Base-by-base conservation (phyloP, 1,140 invertebrate genomes). In the Lordiphosa clarofinis region DNA sequence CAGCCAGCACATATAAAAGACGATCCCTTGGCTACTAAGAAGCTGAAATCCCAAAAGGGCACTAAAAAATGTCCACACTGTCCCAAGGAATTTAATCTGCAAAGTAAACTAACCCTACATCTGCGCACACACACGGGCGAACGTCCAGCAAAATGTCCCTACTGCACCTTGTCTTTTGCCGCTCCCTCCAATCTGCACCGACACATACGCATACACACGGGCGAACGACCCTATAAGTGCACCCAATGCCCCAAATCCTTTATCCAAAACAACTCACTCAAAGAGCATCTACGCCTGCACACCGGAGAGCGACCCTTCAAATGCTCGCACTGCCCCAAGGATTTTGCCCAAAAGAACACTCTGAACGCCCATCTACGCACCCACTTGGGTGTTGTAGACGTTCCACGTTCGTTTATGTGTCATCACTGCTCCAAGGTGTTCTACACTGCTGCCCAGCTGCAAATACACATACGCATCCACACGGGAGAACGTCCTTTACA, bases 91-190 rank as follows among this genome's bases (percentile, higher is more conserved):
- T 62, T 60, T 36, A 43, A 13, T 0, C 37, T 24, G 31, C 7
- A 28, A 1, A 9, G 10, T 4, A 49, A 28, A 0, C 44, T 63
- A n/a, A 13, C 42, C 37, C 12, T 28, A 0, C 59, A 62, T 28
- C 11, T 50, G 5, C 21, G 57, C 37, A 61, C 19, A 7, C 58
- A 61, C 19, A 58, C 58, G n/a, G 59, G 59, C 19, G 59, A 61
- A 24, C 43, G 44, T 1, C 59, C 59, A 1, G 48, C 11, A 1
- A 7, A 59, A n/a, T 62, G 59, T 10, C 8, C 59, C 3, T 37
- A 62, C 31, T 62, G 56, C 21, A 7, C 1, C 2, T 50, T 43
- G 8, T 10, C 4, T 11, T 62, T 60, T 11, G 5, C 15, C 9
- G 47, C 39, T 33, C 36, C 40, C 2, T 28, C 56, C 2, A 31